Evolutionary conservation across 1,140 invertebrate species (phyloP).

Genomic region (Hermatobates lingyangjiaoensis): DNA sequence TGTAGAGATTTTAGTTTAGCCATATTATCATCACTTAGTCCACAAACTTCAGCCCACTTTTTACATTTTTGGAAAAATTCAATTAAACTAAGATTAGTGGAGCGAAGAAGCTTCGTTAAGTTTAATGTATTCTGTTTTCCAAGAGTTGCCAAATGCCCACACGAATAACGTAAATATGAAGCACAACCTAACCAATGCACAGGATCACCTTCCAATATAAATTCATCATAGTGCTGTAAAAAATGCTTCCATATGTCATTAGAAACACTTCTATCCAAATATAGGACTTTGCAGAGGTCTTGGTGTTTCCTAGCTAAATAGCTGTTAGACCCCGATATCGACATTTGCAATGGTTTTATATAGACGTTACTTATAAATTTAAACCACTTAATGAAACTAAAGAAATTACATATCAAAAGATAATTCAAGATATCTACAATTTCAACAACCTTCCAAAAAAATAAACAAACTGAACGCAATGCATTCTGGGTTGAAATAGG

Average conservation of each 20-base stretch:
- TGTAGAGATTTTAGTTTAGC: conserved; percentile 72
- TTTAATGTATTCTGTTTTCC: conserved; percentile 54
- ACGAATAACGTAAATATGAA: conserved; percentile 75
- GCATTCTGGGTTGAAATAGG: no score
- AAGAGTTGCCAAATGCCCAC: conserved; percentile 60
- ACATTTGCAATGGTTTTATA: no score
- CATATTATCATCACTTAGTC: conserved; percentile 63
- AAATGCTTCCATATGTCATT: conserved; percentile 2
- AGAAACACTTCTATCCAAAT: not conserved
- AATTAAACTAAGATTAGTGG: conserved; percentile 77
- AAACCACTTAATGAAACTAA: no score
- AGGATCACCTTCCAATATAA: conserved; percentile 51
- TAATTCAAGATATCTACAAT: no score
- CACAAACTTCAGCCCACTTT: conserved; percentile 89
- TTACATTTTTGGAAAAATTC: conserved; percentile 93
- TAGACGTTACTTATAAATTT: no score
- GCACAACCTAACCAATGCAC: conserved; percentile 90
- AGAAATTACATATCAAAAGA: no score
- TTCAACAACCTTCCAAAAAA: no score
- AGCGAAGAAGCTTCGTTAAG: conserved; percentile 64
- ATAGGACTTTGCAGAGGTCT: not conserved
- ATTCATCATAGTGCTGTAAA: not conserved
- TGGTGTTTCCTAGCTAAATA: not conserved
- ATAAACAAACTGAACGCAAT: no score
- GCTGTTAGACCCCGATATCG: not conserved